These are phyloP conservation scores for Acrobasis suavella DNA, from an alignment of 2,888 invertebrate species.

Conservation along the genomic window DNA sequence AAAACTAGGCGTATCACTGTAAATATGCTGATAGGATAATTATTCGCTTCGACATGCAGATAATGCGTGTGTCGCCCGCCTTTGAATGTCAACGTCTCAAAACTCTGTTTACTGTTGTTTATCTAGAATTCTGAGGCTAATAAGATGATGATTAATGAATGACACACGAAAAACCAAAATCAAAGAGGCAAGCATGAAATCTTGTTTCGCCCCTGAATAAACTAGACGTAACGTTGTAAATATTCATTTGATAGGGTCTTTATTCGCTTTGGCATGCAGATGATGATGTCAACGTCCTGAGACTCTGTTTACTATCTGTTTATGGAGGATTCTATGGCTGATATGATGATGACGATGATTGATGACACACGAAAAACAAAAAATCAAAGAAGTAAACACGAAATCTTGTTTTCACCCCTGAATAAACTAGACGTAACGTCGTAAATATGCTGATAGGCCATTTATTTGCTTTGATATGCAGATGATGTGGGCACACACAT, in stretches of 20 bases:
- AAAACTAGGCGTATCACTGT: no score
- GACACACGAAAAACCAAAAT: no score
- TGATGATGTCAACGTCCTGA: not conserved
- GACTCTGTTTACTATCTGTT: no score
- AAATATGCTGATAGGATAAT: not conserved
- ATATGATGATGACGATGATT: no score
- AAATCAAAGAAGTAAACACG: not conserved
- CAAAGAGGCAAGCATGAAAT: not conserved
- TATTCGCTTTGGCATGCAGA: slow-evolving; percentile 13
- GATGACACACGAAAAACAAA: no score
- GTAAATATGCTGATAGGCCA: slow-evolving; percentile 4
- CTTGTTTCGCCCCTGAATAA: not conserved
- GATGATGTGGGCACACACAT: not conserved
- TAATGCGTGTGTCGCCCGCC: not conserved
- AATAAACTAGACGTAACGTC: not conserved
- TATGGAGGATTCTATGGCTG: no score
- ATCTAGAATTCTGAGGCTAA: no score
- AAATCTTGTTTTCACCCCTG: not conserved
- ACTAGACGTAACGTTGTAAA: slow-evolving; percentile 4
- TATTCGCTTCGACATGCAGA: slow-evolving; percentile 12
- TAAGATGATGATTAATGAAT: no score
- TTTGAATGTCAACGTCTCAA: not conserved
- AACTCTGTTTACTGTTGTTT: not conserved
- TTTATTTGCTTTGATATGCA: slow-evolving; percentile 14
- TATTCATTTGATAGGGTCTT: slow-evolving; percentile 4